Evolutionary conservation across 2,797 vertebrate genomes (phyloP).

Genomic region (Crocodylus rhombifer): DNA sequence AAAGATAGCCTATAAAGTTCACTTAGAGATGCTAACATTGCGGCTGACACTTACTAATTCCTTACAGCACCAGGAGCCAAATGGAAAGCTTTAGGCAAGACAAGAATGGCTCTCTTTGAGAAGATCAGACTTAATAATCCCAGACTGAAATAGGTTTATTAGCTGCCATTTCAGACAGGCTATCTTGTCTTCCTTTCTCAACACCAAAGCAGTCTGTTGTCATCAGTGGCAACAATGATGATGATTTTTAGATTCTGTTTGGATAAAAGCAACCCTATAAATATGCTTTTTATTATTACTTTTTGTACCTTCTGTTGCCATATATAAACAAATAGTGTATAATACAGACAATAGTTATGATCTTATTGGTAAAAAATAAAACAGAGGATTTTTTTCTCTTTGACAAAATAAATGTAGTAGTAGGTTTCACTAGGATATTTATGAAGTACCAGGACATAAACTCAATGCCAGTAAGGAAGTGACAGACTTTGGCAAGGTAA

Average conservation of each 20-base stretch:
- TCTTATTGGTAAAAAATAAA: not conserved
- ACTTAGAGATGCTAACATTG: not conserved
- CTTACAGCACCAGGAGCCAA: not conserved
- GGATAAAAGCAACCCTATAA: not conserved
- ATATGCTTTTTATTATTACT: not conserved
- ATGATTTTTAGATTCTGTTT: not conserved
- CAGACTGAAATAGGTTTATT: not conserved
- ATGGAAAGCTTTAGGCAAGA: not conserved
- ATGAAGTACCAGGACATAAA: conserved; percentile 24
- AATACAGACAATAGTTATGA: not conserved
- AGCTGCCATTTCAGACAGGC: not conserved
- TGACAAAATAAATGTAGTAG: conserved; percentile 29
- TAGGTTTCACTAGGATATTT: conserved; percentile 53
- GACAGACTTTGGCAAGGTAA: conserved; percentile 41
- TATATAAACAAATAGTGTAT: not conserved
- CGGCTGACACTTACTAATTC: not conserved
- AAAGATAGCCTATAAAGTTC: not conserved
- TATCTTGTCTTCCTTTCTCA: not conserved
- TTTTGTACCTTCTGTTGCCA: conserved; percentile 10
- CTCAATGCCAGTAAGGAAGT: conserved; percentile 18
- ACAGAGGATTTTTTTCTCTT: conserved; percentile 36
- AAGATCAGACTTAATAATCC: not conserved
- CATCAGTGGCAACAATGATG: not conserved
- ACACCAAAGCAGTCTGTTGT: not conserved
- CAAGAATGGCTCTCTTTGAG: not conserved